phyloP scores from a whole-genome alignment of 2,888 invertebrate genomes.

The Heliconius ethilla region DNA sequence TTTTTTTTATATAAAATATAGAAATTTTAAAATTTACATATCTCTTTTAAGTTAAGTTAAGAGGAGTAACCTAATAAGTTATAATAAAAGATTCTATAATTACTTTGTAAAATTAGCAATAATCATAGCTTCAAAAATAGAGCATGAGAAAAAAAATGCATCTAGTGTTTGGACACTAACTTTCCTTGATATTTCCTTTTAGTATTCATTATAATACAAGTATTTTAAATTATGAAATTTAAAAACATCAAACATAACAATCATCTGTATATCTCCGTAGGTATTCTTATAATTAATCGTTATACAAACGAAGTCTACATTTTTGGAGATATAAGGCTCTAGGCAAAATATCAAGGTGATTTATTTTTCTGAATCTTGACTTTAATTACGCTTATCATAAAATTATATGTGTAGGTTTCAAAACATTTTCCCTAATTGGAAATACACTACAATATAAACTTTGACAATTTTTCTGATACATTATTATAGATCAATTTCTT shows the following conservation, averaged over 20 bases:
- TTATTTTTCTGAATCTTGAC: not conserved
- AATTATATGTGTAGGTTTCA: conserved; percentile 1
- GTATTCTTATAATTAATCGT: not conserved
- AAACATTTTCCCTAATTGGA: not conserved
- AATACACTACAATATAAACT: too few species aligned
- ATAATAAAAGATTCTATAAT: too few species aligned
- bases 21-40: too few species aligned
- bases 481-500: not conserved
- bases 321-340: conserved; percentile 5
- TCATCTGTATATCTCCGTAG: too few species aligned
- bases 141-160: too few species aligned
- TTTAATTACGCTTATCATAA: not conserved
- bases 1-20: too few species aligned
- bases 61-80: not conserved
- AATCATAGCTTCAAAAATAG: not conserved
- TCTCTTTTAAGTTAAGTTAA: not conserved
- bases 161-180: too few species aligned
- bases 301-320: not conserved
- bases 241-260: too few species aligned
- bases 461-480: not conserved
- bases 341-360: conserved; percentile 7
- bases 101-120: not conserved
- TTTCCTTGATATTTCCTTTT: too few species aligned
- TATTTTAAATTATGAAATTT: too few species aligned
- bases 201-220: too few species aligned